phyloP scores from a whole-genome alignment of 2,888 invertebrate genomes.

The Oligia strigilis region DNA sequence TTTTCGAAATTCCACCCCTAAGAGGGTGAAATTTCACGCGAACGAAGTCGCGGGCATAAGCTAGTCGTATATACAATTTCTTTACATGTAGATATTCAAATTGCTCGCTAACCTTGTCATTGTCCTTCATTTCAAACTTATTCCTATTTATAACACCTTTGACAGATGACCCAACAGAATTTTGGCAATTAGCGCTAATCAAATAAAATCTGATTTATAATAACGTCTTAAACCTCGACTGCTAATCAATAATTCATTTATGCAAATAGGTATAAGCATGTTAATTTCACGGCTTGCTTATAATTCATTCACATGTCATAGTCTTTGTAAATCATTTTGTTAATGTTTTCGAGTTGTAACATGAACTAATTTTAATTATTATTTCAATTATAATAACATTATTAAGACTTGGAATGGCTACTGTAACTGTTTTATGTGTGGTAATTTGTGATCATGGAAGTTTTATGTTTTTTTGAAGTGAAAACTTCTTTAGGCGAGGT shows the following conservation, averaged over 20 bases:
- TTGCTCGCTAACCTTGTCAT: neutral
- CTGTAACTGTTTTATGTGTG: neutral
- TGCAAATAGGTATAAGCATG: slow-evolving; percentile 23
- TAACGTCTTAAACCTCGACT: slow-evolving; percentile 13
- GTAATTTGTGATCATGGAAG: neutral
- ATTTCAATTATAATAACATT: slow-evolving; percentile 11
- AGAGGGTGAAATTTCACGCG: neutral
- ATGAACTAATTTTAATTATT: slow-evolving; percentile 27
- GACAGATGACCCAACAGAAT: slow-evolving; percentile 1
- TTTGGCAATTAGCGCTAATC: neutral
- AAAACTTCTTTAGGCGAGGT: too few species aligned
- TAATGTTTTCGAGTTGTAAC: slow-evolving; percentile 29
- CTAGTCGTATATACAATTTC: neutral
- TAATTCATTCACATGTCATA: slow-evolving; percentile 26
- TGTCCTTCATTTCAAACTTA: neutral
- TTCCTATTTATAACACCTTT: slow-evolving; percentile 7
- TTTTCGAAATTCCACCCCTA: too few species aligned
- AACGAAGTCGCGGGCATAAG: neutral
- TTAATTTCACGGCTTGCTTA: slow-evolving; percentile 36
- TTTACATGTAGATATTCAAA: neutral
- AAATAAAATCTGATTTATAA: slow-evolving; percentile 21
- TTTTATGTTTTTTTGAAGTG: neutral
- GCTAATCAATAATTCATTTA: slow-evolving; percentile 23
- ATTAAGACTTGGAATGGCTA: neutral
- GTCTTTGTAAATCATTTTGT: slow-evolving; percentile 34